Base-by-base conservation (phyloP, 2,888 invertebrate species). In the Phymatocera aterrima region DNA sequence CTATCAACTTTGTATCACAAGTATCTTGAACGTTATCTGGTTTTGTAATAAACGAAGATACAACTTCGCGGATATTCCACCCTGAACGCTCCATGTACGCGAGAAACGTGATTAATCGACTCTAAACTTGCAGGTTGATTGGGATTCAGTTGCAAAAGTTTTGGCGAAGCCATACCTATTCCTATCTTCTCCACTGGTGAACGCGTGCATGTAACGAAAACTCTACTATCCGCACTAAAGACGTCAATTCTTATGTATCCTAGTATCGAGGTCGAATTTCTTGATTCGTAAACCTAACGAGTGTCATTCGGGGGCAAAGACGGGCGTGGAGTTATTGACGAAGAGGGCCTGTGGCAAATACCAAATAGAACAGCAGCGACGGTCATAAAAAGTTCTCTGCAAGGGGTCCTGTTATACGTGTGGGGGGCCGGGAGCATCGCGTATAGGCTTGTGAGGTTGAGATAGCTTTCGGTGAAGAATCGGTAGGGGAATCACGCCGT, bases 91-190 rank as follows among this genome's bases (percentile, higher is more conserved):
- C 37, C 21, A 10, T 3, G 75, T 40, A 21, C 46, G 21, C 18
- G 57, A 8, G 12, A 43, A 54, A 57, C 40, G 57, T 75, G 75
- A 75, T 57, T 54, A 40, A 75, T 57, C 57, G 57, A 75, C 15
- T 34, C 51, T 72, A 34, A 31, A 57, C n/a, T 75, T 60, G 75
- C n/a, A n/a, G n/a, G 60, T 75, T 57, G 57, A 75, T 75, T 40
- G 18, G 70, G 70, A 34, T 34, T 31, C 43, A 28, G 51, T 5
- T 43, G 28, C 34, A 10, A 28, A 1, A 15, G 6, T 1, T 21
- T 68, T 15, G 15, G n/a, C 24, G 21, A 15, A 15, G 10, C 37
- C 3, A 18, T 43, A 37, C n/a, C n/a, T n/a, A n/a, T n/a, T n/a
- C n/a, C n/a, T n/a, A n/a, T n/a, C n/a, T 64, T 64, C 18, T 2